Conservation (phyloP, 1,140 invertebrate species). For the Cotesia glomerata region DNA sequence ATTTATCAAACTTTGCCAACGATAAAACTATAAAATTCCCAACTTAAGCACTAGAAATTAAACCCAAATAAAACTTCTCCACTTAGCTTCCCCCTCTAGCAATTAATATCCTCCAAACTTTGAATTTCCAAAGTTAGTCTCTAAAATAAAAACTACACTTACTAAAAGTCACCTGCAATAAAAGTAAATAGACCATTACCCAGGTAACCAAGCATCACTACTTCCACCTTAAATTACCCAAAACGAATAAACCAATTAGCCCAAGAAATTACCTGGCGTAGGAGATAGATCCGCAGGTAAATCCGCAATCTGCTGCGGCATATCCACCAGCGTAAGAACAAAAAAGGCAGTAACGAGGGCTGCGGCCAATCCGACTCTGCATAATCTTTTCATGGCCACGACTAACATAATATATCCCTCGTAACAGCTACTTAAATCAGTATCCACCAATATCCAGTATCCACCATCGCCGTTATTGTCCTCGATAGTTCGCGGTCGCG, state of each 20-base stretch:
- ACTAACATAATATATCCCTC: constrained; percentile 50
- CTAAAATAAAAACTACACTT: too few species aligned
- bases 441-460: background rate
- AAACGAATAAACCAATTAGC: too few species aligned
- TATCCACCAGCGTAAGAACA: constrained; percentile 54
- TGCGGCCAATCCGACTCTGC: constrained; percentile 55
- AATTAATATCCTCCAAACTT: too few species aligned
- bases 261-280: constrained; percentile 45
- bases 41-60: too few species aligned
- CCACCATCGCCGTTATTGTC: background rate
- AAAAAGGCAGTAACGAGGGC: constrained; percentile 54
- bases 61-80: too few species aligned
- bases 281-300: constrained; percentile 50
- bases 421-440: constrained; percentile 24
- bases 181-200: background rate
- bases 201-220: background rate
- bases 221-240: too few species aligned
- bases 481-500: background rate
- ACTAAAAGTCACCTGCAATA: too few species aligned
- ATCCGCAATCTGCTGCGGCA: constrained; percentile 55
- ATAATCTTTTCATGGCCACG: constrained; percentile 53
- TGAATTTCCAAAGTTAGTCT: too few species aligned
- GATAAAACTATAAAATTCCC: too few species aligned
- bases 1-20: too few species aligned
- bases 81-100: too few species aligned